Evolutionary conservation across 1,140 invertebrate genomes (phyloP).

Genomic region (Globodera rostochiensis): DNA sequence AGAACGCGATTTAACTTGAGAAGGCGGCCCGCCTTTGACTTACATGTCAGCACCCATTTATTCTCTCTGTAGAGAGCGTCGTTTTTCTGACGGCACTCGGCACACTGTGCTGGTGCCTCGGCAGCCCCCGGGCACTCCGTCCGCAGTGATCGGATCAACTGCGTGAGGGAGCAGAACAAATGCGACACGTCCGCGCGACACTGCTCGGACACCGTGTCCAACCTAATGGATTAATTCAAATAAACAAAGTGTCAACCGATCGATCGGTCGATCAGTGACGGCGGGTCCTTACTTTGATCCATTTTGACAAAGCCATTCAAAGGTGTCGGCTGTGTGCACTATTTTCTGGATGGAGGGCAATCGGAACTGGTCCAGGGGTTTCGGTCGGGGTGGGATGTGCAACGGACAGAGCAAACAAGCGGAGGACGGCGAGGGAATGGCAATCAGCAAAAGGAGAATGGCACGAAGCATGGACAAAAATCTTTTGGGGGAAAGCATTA

Average conservation of each 20-base stretch:
- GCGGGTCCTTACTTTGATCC: constrained; percentile 33
- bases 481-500: not conserved
- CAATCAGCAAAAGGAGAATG: not conserved
- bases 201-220: constrained; percentile 32
- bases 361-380: constrained; percentile 54
- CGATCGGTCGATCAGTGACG: not conserved
- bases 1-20: too few relatives aligned
- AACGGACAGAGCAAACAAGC: constrained; percentile 40
- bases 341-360: constrained; percentile 51
- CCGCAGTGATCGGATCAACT: constrained; percentile 30
- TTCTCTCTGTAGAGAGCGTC: constrained; percentile 45
- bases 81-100: constrained; percentile 46
- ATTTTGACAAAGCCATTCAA: constrained; percentile 45
- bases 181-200: constrained; percentile 50
- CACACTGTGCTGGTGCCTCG: constrained; percentile 45
- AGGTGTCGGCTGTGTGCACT: constrained; percentile 41
- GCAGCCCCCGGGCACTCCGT: constrained; percentile 45
- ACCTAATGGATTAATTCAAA: not conserved
- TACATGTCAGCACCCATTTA: constrained; percentile 59
- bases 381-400: constrained; percentile 41
- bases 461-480: not conserved
- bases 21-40: constrained; percentile 13
- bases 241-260: too few relatives aligned
- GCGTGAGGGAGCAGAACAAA: constrained; percentile 52
- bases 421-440: not conserved